phyloP scores from a whole-genome alignment of 2,797 vertebrate species.

The Chelmon rostratus region DNA sequence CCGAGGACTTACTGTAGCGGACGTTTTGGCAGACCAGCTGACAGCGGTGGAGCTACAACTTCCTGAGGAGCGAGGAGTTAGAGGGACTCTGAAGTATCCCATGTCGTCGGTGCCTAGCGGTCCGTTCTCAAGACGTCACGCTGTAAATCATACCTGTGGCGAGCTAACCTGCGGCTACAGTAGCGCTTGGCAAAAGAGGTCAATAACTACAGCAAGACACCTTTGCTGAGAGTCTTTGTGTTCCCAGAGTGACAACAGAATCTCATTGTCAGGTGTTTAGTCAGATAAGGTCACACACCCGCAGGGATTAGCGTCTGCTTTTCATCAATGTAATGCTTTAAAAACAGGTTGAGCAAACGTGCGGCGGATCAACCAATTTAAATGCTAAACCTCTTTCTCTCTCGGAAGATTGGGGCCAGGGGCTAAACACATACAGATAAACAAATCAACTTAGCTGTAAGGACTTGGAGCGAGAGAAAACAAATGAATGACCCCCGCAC shows the following conservation, averaged over 20 bases:
- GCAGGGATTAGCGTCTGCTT: constrained; percentile 80
- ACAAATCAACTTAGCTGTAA: constrained; percentile 89
- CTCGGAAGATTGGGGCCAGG: constrained; percentile 80
- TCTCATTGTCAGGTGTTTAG: constrained; percentile 85
- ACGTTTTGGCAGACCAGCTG: constrained; percentile 33
- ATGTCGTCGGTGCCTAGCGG: constrained; percentile 12
- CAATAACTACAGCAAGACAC: constrained; percentile 58
- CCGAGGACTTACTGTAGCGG: constrained; percentile 53
- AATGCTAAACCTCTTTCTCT: constrained; percentile 85
- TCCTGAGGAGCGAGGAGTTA: constrained; percentile 26
- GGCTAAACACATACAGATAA: constrained; percentile 85
- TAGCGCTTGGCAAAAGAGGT: constrained; percentile 54
- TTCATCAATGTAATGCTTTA: constrained; percentile 84
- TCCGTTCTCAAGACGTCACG: constrained; percentile 43
- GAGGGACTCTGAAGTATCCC: constrained; percentile 47
- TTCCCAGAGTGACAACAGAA: constrained; percentile 74
- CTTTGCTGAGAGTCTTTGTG: constrained; percentile 66
- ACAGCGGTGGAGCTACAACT: constrained; percentile 18
- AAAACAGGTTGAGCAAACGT: constrained; percentile 82
- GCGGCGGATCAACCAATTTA: constrained; percentile 84
- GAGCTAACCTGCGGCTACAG: constrained; percentile 56
- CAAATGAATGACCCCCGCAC: constrained; percentile 89
- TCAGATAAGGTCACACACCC: constrained; percentile 82
- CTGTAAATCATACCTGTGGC: constrained; percentile 61
- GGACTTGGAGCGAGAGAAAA: constrained; percentile 85